Percentiles rank a stretch among this genome's conserved stretches.
phyloP scores from a whole-genome alignment of 2,113 vertebrate species.

The Psittacula cyanocephala region DNA sequence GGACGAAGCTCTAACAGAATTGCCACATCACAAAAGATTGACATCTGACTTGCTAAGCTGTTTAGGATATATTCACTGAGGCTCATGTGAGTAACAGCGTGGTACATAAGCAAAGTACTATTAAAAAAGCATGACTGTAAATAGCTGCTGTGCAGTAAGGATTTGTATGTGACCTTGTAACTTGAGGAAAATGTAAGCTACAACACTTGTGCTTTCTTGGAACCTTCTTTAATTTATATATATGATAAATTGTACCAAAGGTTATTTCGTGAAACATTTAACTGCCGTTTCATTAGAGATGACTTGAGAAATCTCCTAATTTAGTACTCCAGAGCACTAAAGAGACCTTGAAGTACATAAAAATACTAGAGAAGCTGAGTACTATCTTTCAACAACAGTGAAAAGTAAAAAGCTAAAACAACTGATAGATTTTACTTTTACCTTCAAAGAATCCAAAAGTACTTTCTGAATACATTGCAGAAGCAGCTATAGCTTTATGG shows the following conservation, averaged over 20 bases:
- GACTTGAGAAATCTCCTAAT: not conserved
- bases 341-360: not conserved
- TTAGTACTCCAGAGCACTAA: not conserved
- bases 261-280: not conserved
- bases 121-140: not conserved
- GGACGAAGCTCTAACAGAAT: not conserved
- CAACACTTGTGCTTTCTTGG: not conserved
- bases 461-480: not conserved
- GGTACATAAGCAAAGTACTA: not conserved
- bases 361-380: not conserved
- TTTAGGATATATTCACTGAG: not conserved
- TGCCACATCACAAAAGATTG: not conserved
- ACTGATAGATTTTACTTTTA: not conserved
- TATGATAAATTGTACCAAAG: not conserved
- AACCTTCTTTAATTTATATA: not conserved
- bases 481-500: not conserved
- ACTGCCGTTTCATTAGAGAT: not conserved
- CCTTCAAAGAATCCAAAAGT: not conserved
- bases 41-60: not conserved
- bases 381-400: not conserved
- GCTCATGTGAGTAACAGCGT: not conserved
- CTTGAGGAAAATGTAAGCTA: not conserved
- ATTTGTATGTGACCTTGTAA: not conserved
- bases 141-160: not conserved
- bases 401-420: not conserved